Evolutionary conservation across 2,888 invertebrate species (phyloP), one percentile per base, ranked within the genome.

Genomic region (Drosophila borealis): DNA sequence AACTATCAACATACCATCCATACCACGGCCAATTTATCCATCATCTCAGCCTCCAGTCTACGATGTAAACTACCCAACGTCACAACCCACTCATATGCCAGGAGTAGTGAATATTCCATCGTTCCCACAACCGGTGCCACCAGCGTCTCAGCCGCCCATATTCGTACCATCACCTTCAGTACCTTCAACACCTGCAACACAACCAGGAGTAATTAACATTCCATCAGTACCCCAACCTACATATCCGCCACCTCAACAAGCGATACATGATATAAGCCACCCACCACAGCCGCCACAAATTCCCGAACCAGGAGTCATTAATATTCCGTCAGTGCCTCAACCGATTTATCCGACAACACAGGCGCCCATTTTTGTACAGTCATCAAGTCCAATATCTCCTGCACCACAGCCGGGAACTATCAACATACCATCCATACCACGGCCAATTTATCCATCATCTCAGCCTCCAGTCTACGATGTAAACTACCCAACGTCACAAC

Each of bases 281-380:
- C 63, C 54, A 11, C 25, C 60, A 34, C n/a, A 51, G 4, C 56
- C 34, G 36, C 46, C 56, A 6, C 36, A 33, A 48, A 53, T 39
- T 29, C 45, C 37, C 1, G 41, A 51, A 19, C 63, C 61, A 4
- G 74, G 45, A 29, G 41, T 61, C 10, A 49, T 74, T 0, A 74
- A 74, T 13, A 60, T 74, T 33, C 74, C 74, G 2, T 68, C 69
- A 0, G 54, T 21, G 3, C 39, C 65, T 8, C 60, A 90, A 42
- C 89, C 92, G 4, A 21, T 69, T 83, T 90, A 53, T 51, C 41
- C 57, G 34, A 14, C 34, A 29, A 8, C 29, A 29, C 29, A 29
- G 29, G 8, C 2, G 2, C 49, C 66, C n/a, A 10, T 14, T 21
- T 11, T 44, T 71, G 13, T 55, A 71, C 19, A 55, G 64, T 54